phyloP scores from a whole-genome alignment of 2,797 vertebrate species.

The Menidia menidia region DNA sequence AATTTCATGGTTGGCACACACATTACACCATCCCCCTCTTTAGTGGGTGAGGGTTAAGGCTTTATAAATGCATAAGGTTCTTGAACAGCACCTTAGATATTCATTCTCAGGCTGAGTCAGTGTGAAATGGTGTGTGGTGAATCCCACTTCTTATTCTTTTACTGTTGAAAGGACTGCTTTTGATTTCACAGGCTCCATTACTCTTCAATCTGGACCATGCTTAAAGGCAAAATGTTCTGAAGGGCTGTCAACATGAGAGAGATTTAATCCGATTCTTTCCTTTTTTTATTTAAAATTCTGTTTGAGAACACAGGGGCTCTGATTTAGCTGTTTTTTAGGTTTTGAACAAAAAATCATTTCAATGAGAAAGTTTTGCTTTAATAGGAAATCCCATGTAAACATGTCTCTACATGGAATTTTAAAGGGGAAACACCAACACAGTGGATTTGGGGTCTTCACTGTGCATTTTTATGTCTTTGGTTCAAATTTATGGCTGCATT shows the following conservation, averaged over 20 bases:
- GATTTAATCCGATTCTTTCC: conserved; percentile 1
- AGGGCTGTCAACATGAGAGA: conserved; percentile 33
- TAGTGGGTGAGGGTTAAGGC: conserved; percentile 50
- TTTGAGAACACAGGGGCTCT: conserved; percentile 5
- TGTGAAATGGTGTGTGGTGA: conserved; percentile 77
- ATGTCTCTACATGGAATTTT: conserved; percentile 23
- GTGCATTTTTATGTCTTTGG: conserved; percentile 53
- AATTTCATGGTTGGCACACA: conserved; percentile 70
- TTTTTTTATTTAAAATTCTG: conserved; percentile 8
- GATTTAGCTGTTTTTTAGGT: neutral
- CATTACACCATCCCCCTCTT: conserved; percentile 49
- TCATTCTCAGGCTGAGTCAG: conserved; percentile 47
- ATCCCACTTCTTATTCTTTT: conserved; percentile 67
- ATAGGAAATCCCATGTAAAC: conserved; percentile 24
- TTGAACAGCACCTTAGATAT: conserved; percentile 52
- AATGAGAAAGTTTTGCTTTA: conserved; percentile 9
- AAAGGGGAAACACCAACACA: neutral
- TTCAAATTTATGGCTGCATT: conserved; percentile 56
- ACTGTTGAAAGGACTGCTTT: conserved; percentile 56
- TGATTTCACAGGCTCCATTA: conserved; percentile 76
- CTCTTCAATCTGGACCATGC: conserved; percentile 64
- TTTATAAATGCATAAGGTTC: conserved; percentile 69
- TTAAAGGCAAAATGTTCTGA: conserved; percentile 58
- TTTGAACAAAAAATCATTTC: conserved; percentile 1
- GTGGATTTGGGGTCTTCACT: conserved; percentile 34